Base-by-base conservation (phyloP, 2,888 invertebrate species). In the Colletes collaris region DNA sequence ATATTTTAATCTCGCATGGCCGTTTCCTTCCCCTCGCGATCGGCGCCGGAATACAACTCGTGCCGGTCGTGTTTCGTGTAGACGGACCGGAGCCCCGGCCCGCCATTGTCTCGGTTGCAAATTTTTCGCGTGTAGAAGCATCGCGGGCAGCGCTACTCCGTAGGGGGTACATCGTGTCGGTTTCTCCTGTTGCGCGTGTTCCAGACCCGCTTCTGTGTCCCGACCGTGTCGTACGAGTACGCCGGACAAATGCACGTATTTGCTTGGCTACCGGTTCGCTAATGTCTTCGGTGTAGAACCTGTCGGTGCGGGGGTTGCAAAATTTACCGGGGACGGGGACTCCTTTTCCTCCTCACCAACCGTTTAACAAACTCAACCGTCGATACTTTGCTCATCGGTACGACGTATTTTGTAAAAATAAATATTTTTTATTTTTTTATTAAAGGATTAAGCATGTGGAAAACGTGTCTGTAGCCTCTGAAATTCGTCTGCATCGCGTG, bases 91-190 rank as follows among this genome's bases (percentile, higher is more conserved):
- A 80, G 81, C 65, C 82, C 50, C 86, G 81, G 44, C 81, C 84
- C 83, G 86, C 90, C 89, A 92, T 92, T 92, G 92, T 92, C 91
- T 89, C 89, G 90, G 87, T 91, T 92, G 91, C 91, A 91, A 91
- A 92, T 92, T 92, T 92, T 91, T 92, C 86, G 81, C 91, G 84
- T 92, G 90, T 91, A 90, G 66, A 76, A 83, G 81, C 83, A 82
- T 76, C 73, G 67, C 27, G 52, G 80, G 27, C 81, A 86, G 75
- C 85, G 83, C 87, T 76, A 77, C 89, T 88, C 89, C 59, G 79
- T 88, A 85, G 91, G 91, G 91, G 91, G 91, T 89, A 87, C 85
- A 82, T 86, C 87, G 85, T 82, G 82, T 83, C 74, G 69, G 69
- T 59, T 44, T 53, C 70, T 76, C 58, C 50, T 55, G 67, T 44